Conservation (phyloP, 2,888 invertebrate species). For the Schizotus pectinicornis region DNA sequence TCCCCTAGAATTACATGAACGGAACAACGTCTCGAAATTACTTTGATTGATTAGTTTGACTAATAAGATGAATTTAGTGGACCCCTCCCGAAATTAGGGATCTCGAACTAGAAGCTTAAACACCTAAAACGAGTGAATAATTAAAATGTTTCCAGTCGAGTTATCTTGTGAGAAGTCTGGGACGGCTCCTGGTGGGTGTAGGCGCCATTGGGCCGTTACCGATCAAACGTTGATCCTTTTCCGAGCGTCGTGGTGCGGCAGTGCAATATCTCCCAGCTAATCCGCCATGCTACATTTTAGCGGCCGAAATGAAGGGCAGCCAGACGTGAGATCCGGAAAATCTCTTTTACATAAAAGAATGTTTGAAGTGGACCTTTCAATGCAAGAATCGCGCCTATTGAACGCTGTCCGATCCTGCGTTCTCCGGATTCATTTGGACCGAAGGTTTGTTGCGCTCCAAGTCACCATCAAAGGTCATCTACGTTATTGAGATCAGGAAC, state of each 20-base stretch:
- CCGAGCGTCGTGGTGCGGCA: slow-evolving; percentile 21
- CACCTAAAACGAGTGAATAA: slow-evolving; percentile 30
- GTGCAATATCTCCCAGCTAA: slow-evolving; percentile 40
- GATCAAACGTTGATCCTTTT: slow-evolving; percentile 34
- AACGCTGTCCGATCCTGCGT: slow-evolving; percentile 19
- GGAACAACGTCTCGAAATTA: too few relatives aligned
- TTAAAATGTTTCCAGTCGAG: slow-evolving; percentile 29
- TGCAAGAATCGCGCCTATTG: slow-evolving; percentile 35
- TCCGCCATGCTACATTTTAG: slow-evolving; percentile 40
- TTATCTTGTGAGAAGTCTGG: slow-evolving; percentile 14
- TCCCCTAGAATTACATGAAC: too few relatives aligned
- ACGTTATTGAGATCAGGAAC: slow-evolving; percentile 28
- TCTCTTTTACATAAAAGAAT: slow-evolving; percentile 43
- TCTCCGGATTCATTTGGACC: slow-evolving; percentile 28
- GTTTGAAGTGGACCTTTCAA: slow-evolving; percentile 40
- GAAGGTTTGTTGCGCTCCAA: slow-evolving; percentile 32
- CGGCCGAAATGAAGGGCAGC: slow-evolving; percentile 39
- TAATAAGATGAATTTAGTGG: too few relatives aligned
- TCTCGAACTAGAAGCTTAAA: slow-evolving; percentile 10
- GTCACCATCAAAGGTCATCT: slow-evolving; percentile 30
- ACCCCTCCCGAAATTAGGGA: neutral
- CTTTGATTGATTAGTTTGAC: too few relatives aligned
- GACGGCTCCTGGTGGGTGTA: slow-evolving; percentile 19
- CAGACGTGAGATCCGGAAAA: slow-evolving; percentile 39
- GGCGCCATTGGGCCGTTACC: slow-evolving; percentile 13